A percentile compares a stretch with the other conserved stretches of the same genome.
Evolutionary conservation across 1,140 invertebrate genomes (phyloP).

Genomic region (Philotrypesis tridentata): DNA sequence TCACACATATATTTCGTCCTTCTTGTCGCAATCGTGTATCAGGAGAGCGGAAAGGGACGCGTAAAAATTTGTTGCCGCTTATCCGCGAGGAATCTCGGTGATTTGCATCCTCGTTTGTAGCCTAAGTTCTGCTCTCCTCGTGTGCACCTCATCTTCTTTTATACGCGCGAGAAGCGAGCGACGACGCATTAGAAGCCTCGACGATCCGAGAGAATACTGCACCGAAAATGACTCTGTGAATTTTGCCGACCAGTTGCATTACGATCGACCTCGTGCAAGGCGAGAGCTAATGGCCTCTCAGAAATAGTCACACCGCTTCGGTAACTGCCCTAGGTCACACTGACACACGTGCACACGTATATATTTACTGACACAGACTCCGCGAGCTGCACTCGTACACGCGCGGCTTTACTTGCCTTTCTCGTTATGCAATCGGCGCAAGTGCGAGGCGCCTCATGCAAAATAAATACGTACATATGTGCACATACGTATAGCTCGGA

Average conservation of each 20-base stretch:
- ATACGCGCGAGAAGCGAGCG: no score
- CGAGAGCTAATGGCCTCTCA: neutral
- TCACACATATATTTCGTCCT: neutral
- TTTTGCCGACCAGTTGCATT: neutral
- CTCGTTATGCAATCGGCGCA: conserved; percentile 13
- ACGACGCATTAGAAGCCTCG: neutral
- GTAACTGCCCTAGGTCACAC: neutral
- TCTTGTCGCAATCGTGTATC: neutral
- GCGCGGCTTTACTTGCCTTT: neutral
- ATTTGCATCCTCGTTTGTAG: neutral
- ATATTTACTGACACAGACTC: neutral
- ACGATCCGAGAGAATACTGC: neutral
- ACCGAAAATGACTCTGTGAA: neutral
- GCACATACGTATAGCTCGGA: neutral
- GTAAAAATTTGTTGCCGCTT: neutral
- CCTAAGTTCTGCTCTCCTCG: neutral
- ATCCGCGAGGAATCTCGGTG: neutral
- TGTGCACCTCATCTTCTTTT: neutral
- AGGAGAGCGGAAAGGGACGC: neutral
- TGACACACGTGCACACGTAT: neutral
- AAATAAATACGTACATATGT: neutral
- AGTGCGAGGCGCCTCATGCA: neutral
- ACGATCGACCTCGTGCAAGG: neutral
- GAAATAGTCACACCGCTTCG: neutral
- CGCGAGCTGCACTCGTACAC: neutral